Evolutionary conservation across 2,797 vertebrate genomes (phyloP).

Genomic region (Sebastes steindachneri): DNA sequence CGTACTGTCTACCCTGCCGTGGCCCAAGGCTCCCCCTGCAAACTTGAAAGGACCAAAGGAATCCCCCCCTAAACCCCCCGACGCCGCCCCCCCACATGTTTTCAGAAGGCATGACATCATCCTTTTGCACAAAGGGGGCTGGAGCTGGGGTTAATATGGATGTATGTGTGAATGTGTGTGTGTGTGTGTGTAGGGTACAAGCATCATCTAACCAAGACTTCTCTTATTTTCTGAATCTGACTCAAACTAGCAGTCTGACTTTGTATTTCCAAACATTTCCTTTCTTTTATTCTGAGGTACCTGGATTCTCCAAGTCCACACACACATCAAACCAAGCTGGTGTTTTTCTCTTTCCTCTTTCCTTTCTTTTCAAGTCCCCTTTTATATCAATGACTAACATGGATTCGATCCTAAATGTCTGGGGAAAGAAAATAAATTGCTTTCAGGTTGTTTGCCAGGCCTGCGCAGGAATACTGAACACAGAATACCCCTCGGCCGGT

Average conservation of each 20-base stretch:
- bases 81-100: constrained; percentile 63
- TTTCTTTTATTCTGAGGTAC: constrained; percentile 2
- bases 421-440: constrained; percentile 29
- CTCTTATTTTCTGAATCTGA: neutral
- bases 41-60: constrained; percentile 83
- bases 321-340: neutral
- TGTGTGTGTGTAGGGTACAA: constrained; percentile 29
- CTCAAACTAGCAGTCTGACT: neutral
- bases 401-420: constrained; percentile 35
- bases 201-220: constrained; percentile 31
- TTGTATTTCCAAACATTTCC: neutral
- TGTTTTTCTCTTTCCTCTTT: constrained; percentile 18
- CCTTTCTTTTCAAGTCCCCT: neutral
- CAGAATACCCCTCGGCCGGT: constrained; percentile 3
- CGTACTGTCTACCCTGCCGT: constrained; percentile 73
- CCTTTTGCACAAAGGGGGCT: constrained; percentile 74
- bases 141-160: constrained; percentile 68
- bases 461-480: neutral
- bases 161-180: constrained; percentile 37
- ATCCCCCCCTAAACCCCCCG: constrained; percentile 66
- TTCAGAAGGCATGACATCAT: constrained; percentile 85
- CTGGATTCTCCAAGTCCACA: neutral
- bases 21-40: constrained; percentile 76
- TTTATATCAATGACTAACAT: constrained; percentile 35
- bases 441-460: constrained; percentile 44